Base-by-base conservation (phyloP, 2,888 invertebrate species). In the Corythucha ciliata region DNA sequence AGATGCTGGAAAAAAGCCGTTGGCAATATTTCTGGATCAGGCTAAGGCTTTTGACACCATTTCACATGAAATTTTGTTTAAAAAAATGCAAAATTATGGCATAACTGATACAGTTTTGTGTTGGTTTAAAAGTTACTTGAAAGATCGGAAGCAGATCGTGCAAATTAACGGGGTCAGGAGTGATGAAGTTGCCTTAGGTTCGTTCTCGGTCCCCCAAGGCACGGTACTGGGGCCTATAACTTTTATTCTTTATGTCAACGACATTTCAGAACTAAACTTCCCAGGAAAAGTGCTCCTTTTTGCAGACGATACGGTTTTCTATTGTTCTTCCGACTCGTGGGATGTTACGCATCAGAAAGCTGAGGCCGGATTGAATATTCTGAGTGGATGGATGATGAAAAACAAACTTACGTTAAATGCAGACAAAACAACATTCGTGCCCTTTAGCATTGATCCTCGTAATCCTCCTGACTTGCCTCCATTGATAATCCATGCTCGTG, bases 241-340 rank as follows among this genome's bases (percentile, higher is more conserved):
- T 4, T 45, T 45, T 45, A 26, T 29, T 25, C 6, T 45, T 7
- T 45, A 45, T 25, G 32, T 45, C 4, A 39, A 37, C 14, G 39
- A 48, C 14, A 18, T 25, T 25, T 7, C 18, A 10, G 27, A 37
- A 4, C 37, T 48, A 14, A 16, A 24, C 4, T 39, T 39, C 7
- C 36, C 48, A 26, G 48, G 37, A 4, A 4, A 16, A 10, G 27
- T 48, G 26, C 24, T 48, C 8, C 26, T 25, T 2, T 48, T 48
- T 48, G 39, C 48, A 2, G 48, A 39, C 29, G 48, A 48, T 16
- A 48, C 48, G 5, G 48, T 27, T 3, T 37, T 48, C 20, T 39
- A 39, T n/a, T 48, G 48, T 18, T 14, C 36, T 7, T 25, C 37
- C 20, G 48, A 37, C 37, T 25, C 25, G 14, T 39, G 48, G 48